These are phyloP conservation scores for Brachionichthys hirsutus DNA, from an alignment of 2,113 vertebrate species.

Conservation along the genomic window DNA sequence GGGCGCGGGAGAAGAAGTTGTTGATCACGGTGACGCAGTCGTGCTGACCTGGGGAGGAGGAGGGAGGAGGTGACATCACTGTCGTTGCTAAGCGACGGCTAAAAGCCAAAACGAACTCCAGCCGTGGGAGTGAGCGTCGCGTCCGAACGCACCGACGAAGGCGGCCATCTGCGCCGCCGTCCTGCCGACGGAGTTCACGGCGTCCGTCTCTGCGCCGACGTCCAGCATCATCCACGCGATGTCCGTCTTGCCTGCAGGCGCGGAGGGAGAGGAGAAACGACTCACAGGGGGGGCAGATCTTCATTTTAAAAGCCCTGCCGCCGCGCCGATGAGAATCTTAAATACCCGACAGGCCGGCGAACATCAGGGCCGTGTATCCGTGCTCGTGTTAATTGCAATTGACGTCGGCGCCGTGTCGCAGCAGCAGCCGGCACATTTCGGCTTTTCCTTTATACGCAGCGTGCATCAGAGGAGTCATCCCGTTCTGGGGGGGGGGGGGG, in stretches of 20 bases:
- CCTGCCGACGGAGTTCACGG: conserved; percentile 94
- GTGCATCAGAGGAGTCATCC: conserved; percentile 98
- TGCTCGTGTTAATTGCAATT: conserved; percentile 96
- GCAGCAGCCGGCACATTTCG: conserved; percentile 90
- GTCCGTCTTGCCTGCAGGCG: conserved; percentile 87
- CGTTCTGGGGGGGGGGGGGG: conserved; percentile 84
- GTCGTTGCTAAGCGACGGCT: neutral
- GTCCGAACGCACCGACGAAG: conserved; percentile 85
- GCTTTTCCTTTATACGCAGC: conserved; percentile 94
- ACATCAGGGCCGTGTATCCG: conserved; percentile 97
- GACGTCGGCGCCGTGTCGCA: conserved; percentile 92
- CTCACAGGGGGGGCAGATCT: too few species aligned
- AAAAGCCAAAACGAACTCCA: too few species aligned
- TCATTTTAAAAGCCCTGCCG: too few species aligned
- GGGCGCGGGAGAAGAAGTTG: conserved; percentile 95
- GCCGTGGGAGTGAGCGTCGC: neutral
- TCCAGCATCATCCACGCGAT: conserved; percentile 97
- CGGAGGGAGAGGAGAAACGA: conserved; percentile 5
- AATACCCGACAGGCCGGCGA: conserved; percentile 93
- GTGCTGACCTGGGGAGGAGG: conserved; percentile 85
- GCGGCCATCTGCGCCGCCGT: conserved; percentile 98
- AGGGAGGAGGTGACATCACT: neutral
- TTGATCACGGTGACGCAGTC: conserved; percentile 98
- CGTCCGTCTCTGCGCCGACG: conserved; percentile 93
- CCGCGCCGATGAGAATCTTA: neutral